Evolutionary conservation across 2,888 invertebrate genomes (phyloP).

Genomic region (Drosophila mimetica): DNA sequence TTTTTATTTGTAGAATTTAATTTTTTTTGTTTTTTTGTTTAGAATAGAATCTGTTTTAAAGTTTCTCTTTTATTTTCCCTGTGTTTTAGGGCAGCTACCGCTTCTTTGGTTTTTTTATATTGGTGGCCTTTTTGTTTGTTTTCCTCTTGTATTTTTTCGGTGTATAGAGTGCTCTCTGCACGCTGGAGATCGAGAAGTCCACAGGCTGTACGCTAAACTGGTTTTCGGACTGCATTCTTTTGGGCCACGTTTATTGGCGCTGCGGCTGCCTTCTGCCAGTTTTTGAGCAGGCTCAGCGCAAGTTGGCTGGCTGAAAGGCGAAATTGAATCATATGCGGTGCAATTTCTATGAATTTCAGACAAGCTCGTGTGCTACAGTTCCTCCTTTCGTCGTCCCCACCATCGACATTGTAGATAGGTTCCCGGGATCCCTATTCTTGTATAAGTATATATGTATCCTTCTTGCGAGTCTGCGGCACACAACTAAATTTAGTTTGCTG

Average conservation of each 20-base stretch:
- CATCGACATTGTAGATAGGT: not conserved
- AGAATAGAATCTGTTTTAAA: too few relatives aligned
- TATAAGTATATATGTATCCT: too few relatives aligned
- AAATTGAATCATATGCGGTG: conserved; percentile 74
- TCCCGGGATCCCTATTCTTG: not conserved
- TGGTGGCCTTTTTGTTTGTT: conserved; percentile 20
- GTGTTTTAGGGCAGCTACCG: conserved; percentile 20
- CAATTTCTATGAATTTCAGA: conserved; percentile 52
- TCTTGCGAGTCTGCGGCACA: conserved; percentile 28
- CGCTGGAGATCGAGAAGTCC: conserved; percentile 57
- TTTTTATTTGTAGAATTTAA: too few relatives aligned
- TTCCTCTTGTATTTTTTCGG: conserved; percentile 21
- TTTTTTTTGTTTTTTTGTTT: too few relatives aligned
- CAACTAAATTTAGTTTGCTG: conserved; percentile 60
- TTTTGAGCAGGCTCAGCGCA: conserved; percentile 57
- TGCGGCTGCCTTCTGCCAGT: conserved; percentile 28
- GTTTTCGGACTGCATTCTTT: conserved; percentile 78
- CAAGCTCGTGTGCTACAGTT: conserved; percentile 22
- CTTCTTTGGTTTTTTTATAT: conserved; percentile 50
- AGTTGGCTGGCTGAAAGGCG: conserved; percentile 63
- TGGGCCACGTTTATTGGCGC: conserved; percentile 73
- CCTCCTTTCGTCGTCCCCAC: conserved; percentile 10
- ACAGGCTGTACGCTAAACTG: conserved; percentile 75
- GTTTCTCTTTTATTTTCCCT: conserved; percentile 2
- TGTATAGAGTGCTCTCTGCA: conserved; percentile 22